A percentile compares a stretch with the other conserved stretches of the same genome.
These are phyloP conservation scores for Pseudolaguvia tuberculata DNA, from an alignment of 2,113 vertebrate genomes.

Conservation along the genomic window DNA sequence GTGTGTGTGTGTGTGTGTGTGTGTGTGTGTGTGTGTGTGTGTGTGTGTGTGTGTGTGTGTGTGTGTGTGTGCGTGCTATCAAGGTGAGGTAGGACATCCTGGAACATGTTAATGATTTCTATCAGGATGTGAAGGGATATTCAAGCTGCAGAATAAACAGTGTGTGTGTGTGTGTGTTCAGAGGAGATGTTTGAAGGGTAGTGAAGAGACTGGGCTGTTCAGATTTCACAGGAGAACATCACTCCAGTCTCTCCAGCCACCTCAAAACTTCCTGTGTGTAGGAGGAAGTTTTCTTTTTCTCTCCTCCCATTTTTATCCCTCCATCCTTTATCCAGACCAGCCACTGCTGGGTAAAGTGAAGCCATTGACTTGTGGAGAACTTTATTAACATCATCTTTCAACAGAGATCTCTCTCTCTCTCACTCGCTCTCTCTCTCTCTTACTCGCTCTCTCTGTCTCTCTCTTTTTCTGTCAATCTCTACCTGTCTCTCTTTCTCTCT, in stretches of 20 bases:
- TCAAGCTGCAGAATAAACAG: background rate
- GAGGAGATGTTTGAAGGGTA: too few relatives aligned
- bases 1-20: too few relatives aligned
- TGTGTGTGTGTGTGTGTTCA: slow-evolving; percentile 8
- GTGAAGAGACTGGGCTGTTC: slow-evolving; percentile 30
- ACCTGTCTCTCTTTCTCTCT: background rate
- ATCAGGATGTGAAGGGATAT: too few relatives aligned
- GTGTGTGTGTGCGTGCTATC: too few relatives aligned
- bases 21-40: too few relatives aligned
- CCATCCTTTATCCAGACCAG: background rate
- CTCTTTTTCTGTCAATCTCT: background rate
- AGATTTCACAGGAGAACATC: slow-evolving; percentile 31
- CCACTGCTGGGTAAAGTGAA: slow-evolving; percentile 29
- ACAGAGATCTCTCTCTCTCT: background rate
- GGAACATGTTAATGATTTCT: too few relatives aligned
- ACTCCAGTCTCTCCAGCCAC: slow-evolving; percentile 15
- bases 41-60: too few relatives aligned
- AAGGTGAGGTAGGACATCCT: too few relatives aligned
- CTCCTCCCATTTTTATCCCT: background rate
- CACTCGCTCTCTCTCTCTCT: background rate
- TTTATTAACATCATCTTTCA: too few relatives aligned
- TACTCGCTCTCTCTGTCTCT: background rate
- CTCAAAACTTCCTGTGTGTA: slow-evolving; percentile 28
- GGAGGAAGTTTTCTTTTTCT: slow-evolving; percentile 12
- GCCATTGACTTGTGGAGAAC: slow-evolving; percentile 43